Evolutionary conservation across 2,888 invertebrate species (phyloP).

Genomic region (Cataglyphis altisquamis): DNA sequence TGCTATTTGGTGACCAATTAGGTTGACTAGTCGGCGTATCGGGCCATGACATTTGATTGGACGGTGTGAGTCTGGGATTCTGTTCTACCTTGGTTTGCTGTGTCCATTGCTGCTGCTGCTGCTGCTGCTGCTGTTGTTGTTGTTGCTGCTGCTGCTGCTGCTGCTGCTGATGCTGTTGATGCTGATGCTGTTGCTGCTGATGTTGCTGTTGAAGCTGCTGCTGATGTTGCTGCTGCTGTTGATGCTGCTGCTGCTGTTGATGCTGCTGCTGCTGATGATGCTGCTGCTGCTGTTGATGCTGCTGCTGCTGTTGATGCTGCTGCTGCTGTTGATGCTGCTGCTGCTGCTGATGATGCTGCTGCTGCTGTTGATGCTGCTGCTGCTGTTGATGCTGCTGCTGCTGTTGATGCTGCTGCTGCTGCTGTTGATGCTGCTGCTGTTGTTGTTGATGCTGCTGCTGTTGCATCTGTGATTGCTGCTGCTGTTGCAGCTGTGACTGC

Average conservation of each 20-base stretch:
- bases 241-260: slow-evolving; percentile 78
- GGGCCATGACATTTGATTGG: slow-evolving; percentile 85
- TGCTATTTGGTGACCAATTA: slow-evolving; percentile 85
- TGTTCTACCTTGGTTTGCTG: slow-evolving; percentile 87
- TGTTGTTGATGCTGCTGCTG: slow-evolving; percentile 80
- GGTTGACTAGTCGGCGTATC: slow-evolving; percentile 86
- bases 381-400: slow-evolving; percentile 77
- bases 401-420: slow-evolving; percentile 85
- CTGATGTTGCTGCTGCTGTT: slow-evolving; percentile 85
- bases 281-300: slow-evolving; percentile 84
- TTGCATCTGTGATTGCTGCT: slow-evolving; percentile 85
- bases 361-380: slow-evolving; percentile 82
- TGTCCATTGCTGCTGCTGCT: slow-evolving; percentile 80
- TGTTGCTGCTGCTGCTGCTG: slow-evolving; percentile 86
- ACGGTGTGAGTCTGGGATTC: slow-evolving; percentile 84
- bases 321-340: background rate
- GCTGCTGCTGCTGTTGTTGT: slow-evolving; percentile 85
- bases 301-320: slow-evolving; percentile 70
- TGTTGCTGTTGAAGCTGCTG: slow-evolving; percentile 49
- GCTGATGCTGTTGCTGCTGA: slow-evolving; percentile 82
- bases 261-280: slow-evolving; percentile 84
- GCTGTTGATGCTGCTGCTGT: slow-evolving; percentile 60
- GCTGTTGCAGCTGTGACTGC: slow-evolving; percentile 69
- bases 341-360: background rate
- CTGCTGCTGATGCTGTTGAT: slow-evolving; percentile 84